These are phyloP conservation scores for Eilema griseolum DNA, from an alignment of 2,888 invertebrate genomes.

Conservation along the genomic window DNA sequence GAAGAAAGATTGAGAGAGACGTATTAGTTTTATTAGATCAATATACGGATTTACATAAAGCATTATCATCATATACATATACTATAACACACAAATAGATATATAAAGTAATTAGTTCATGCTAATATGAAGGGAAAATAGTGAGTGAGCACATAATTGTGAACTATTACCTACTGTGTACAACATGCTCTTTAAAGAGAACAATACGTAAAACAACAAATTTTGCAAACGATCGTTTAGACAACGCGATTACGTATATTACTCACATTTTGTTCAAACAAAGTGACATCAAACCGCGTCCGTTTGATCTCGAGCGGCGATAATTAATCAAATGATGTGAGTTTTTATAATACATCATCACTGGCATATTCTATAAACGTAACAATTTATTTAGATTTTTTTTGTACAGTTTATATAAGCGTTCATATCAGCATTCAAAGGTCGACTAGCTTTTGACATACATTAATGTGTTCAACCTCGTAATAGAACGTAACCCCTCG, in stretches of 20 bases:
- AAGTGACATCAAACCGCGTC: not conserved
- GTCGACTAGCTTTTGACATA: not conserved
- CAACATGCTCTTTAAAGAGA: too few relatives aligned
- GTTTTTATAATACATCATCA: not conserved
- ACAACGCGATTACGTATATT: conserved; percentile 19
- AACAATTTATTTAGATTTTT: not conserved
- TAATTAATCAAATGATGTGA: conserved; percentile 3
- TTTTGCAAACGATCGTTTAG: conserved; percentile 18
- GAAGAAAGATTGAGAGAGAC: too few relatives aligned
- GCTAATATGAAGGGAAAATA: too few relatives aligned
- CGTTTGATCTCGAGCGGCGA: conserved; percentile 7
- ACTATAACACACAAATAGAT: too few relatives aligned
- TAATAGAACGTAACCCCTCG: too few relatives aligned
- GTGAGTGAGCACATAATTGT: too few relatives aligned
- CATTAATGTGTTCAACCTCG: too few relatives aligned
- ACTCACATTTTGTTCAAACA: conserved; percentile 13
- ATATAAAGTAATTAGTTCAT: too few relatives aligned
- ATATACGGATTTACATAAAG: too few relatives aligned
- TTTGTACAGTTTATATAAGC: not conserved
- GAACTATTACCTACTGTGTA: too few relatives aligned
- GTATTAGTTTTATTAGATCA: too few relatives aligned
- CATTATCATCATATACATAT: too few relatives aligned
- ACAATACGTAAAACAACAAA: conserved; percentile 13
- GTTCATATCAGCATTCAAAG: not conserved
- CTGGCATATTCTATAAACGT: not conserved